A percentile compares a stretch with the other conserved stretches of the same genome.
These are phyloP conservation scores for Chaenogobius annularis DNA, from an alignment of 2,113 vertebrate genomes.

Conservation along the genomic window DNA sequence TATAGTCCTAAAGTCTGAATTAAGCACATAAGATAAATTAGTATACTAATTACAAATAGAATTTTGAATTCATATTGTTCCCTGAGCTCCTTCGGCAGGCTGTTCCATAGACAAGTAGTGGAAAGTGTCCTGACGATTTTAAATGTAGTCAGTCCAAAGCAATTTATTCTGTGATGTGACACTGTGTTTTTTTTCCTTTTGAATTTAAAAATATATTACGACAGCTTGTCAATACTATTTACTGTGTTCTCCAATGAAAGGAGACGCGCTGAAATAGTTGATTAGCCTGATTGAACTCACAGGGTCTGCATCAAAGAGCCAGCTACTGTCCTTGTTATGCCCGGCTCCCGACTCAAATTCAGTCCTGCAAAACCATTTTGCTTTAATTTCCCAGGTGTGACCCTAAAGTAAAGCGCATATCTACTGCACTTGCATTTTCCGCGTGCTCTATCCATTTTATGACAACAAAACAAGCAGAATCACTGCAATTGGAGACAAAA, in stretches of 20 bases:
- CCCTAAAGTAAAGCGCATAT: neutral
- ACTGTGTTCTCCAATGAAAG: neutral
- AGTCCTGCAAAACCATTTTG: conserved; percentile 2
- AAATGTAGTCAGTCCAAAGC: neutral
- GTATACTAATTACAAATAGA: too few species aligned
- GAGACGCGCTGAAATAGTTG: neutral
- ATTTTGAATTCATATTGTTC: too few species aligned
- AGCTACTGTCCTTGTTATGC: neutral
- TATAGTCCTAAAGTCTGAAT: too few species aligned
- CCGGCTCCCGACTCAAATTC: neutral
- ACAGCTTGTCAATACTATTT: neutral
- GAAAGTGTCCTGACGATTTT: too few species aligned
- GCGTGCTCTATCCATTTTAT: neutral
- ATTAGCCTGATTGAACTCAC: conserved; percentile 10
- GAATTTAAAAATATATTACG: neutral
- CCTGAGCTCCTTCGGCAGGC: too few species aligned
- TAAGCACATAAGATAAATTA: too few species aligned
- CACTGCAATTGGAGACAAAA: neutral
- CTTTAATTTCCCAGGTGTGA: conserved; percentile 10
- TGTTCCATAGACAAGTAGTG: too few species aligned
- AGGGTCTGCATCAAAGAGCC: neutral
- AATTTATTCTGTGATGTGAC: neutral
- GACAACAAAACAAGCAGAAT: conserved; percentile 2
- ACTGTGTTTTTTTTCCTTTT: neutral
- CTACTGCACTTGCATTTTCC: neutral